Base-by-base conservation (phyloP, 2,888 invertebrate genomes). In the Bombyx huttoni region DNA sequence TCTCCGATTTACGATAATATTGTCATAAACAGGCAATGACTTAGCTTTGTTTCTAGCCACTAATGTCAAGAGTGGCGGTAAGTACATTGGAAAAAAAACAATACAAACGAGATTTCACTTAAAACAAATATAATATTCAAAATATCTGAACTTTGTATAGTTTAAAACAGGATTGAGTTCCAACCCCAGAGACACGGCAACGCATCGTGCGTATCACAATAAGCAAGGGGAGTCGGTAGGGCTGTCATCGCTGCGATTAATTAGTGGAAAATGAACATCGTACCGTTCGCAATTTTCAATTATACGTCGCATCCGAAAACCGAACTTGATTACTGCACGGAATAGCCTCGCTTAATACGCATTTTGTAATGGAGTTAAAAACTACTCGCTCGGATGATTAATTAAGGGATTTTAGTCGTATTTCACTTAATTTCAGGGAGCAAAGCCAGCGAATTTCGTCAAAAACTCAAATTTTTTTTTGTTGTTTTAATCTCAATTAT, bases 231-330 rank as follows among this genome's bases (percentile, higher is more conserved):
- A 57, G 61, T 14, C 14, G 56, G 51, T 54, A 53, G 70, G 73
- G 61, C 75, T 79, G 80, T 86, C 84, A 87, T 86, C 85, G 84
- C 70, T 63, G 69, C 78, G 85, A 85, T 86, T 86, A 87, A 87
- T 87, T 85, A 87, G 72, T 85, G 86, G 81, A 86, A 87, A 87
- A 87, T 86, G 86, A 85, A 83, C 85, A 78, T 78, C 76, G 72
- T 74, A 72, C 71, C 73, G 77, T 73, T 79, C 84, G 76, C 78
- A 81, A 78, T 81, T 86, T 86, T 86, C 87, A 87, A 86, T 87
- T 85, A 85, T 78, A 68, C 70, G 65, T 65, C 65, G 62, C 65
- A 78, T 73, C 77, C 70, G 69, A 50, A 55, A 63, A 59, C 54
- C 54, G 56, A 56, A 59, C 58, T 60, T 62, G 63, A 63, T 62